Conservation (phyloP, 2,888 invertebrate species). For the Tetanocera ferruginea region DNA sequence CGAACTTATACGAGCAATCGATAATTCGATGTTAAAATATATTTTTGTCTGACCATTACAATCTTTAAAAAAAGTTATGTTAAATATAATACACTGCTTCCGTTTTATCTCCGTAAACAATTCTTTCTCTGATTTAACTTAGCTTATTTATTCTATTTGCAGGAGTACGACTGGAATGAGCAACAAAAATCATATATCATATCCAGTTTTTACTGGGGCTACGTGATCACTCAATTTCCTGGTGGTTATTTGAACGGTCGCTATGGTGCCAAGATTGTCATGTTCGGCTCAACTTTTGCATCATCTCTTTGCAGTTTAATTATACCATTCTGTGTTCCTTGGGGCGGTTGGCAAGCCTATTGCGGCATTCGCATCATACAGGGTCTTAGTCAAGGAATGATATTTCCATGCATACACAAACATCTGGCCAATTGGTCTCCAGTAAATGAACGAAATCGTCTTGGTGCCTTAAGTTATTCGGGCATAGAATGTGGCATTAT, state of each 20-base stretch:
- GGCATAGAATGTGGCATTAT: conserved; percentile 79
- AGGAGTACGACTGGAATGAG: conserved; percentile 71
- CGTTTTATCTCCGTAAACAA: not conserved
- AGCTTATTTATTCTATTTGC: conserved; percentile 33
- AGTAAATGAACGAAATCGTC: conserved; percentile 73
- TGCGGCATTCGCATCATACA: conserved; percentile 75
- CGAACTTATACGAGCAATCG: too few species aligned
- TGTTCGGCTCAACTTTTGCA: conserved; percentile 74
- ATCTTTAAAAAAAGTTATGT: too few species aligned
- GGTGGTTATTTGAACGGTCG: conserved; percentile 80
- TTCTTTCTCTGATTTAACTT: not conserved
- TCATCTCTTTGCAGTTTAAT: conserved; percentile 77
- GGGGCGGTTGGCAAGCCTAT: conserved; percentile 76
- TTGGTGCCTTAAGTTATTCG: conserved; percentile 73
- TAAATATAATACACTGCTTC: conserved; percentile 70
- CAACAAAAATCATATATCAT: conserved; percentile 74
- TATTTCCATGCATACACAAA: conserved; percentile 78
- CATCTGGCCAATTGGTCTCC: conserved; percentile 80
- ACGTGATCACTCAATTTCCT: too few species aligned
- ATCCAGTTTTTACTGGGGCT: conserved; percentile 86
- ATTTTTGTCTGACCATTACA: too few species aligned
- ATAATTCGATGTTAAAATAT: too few species aligned
- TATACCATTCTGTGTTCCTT: conserved; percentile 77
- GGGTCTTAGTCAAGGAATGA: conserved; percentile 78
- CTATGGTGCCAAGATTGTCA: conserved; percentile 77